Evolutionary conservation across 2,113 vertebrate genomes (phyloP).

Genomic region (Vulpes ferrilata): DNA sequence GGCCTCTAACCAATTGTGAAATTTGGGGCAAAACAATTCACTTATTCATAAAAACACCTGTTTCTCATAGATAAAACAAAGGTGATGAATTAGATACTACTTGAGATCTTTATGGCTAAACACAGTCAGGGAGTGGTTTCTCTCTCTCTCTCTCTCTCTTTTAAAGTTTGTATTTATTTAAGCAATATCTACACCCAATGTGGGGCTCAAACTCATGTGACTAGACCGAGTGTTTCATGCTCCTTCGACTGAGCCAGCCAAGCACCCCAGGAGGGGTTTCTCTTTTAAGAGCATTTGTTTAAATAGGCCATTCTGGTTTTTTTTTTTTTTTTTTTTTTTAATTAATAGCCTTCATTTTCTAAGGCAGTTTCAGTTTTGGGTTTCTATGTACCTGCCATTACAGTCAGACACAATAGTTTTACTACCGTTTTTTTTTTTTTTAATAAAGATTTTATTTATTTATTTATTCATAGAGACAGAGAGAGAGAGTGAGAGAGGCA

Average conservation of each 20-base stretch:
- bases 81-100: not conserved
- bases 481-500: no score
- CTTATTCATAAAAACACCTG: not conserved
- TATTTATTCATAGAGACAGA: no score
- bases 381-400: not conserved
- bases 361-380: not conserved
- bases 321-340: rapidly evolving
- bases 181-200: not conserved
- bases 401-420: not conserved
- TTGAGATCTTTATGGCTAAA: not conserved
- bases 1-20: not conserved
- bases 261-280: not conserved
- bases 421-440: no score
- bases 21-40: not conserved
- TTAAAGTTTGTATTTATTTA: not conserved
- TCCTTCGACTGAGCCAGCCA: not conserved
- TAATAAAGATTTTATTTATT: no score
- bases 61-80: not conserved
- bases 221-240: not conserved
- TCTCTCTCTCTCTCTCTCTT: not conserved
- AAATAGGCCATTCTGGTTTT: not conserved
- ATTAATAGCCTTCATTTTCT: not conserved
- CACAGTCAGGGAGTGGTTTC: not conserved
- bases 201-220: not conserved
- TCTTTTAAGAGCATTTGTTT: not conserved